Percentiles rank a stretch among this genome's conserved stretches.
These are phyloP conservation scores for Hippoglossus stenolepis DNA, from an alignment of 2,113 vertebrate species.

Conservation along the genomic window DNA sequence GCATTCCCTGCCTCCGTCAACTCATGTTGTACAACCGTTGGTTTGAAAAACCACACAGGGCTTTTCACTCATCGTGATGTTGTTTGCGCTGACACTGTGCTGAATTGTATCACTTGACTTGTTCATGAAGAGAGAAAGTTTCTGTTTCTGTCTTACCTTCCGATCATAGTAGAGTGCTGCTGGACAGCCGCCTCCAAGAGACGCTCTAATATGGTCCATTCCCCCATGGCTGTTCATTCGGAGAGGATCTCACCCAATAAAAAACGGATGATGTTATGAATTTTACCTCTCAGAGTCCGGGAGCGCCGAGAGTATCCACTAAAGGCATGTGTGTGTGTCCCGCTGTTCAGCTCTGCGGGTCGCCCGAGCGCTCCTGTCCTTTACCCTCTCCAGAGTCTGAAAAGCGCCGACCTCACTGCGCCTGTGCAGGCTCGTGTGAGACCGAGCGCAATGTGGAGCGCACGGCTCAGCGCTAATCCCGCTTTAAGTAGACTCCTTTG, in stretches of 20 bases:
- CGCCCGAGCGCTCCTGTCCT: background rate
- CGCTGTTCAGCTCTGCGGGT: background rate
- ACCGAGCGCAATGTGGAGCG: conserved; percentile 57
- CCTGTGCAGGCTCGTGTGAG: conserved; percentile 20
- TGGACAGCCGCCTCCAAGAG: conserved; percentile 98
- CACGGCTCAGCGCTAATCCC: conserved; percentile 82
- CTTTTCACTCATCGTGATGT: background rate
- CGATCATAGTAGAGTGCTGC: conserved; percentile 99
- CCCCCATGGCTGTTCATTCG: conserved; percentile 88
- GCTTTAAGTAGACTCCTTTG: conserved; percentile 89
- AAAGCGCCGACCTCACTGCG: background rate
- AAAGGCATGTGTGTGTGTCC: background rate
- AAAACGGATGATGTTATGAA: background rate
- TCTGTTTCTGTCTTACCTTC: conserved; percentile 87
- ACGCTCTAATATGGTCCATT: conserved; percentile 99
- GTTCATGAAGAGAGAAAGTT: background rate
- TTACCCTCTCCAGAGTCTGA: background rate
- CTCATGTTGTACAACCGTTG: background rate
- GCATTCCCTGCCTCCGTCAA: background rate
- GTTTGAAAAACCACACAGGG: background rate
- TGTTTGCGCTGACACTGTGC: too few relatives aligned
- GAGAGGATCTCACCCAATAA: background rate
- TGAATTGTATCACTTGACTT: background rate
- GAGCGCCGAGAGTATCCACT: background rate
- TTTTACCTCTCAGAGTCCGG: background rate